Base-by-base conservation (phyloP, 2,888 invertebrate genomes). In the Allophyes oxyacanthae region DNA sequence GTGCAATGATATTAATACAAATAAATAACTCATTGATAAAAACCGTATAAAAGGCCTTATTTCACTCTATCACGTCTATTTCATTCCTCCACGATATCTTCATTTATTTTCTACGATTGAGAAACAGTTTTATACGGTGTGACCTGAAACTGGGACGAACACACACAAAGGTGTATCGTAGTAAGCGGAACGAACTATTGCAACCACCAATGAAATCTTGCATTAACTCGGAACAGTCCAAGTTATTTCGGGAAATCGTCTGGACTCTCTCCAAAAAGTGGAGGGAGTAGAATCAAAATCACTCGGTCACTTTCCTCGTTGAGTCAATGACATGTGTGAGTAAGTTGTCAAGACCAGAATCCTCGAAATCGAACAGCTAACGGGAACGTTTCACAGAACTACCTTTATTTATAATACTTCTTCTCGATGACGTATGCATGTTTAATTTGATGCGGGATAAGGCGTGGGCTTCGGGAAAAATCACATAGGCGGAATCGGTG, bases 241-340 rank as follows among this genome's bases (percentile, higher is more conserved):
- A 82, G 89, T 89, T 94, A 94, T 94, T 94, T 93, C 87, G 83
- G 88, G 89, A 91, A 84, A 85, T 80, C 82, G 85, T 83, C 93
- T 94, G 93, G 93, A 94, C 87, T 84, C 82, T 84, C 87, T 92
- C 93, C 93, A 94, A 93, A 89, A 87, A 81, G 72, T 64, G 50
- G 59, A 81, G 77, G 81, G 80, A 72, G 79, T 79, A 80, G 84
- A 87, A 87, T 88, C 87, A 83, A 84, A 88, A 83, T 73, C 84
- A 87, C 81, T 87, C 90, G 87, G 89, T 89, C 92, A 91, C 89
- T 90, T 90, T 90, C 84, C 85, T 79, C 85, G 79, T 81, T 91
- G 91, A 91, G 88, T 92, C 93, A 93, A 90, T 90, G 89, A 89
- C 89, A 87, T 74, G 79, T 77, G 81, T 83, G 83, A 83, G 79